Evolutionary conservation across 1,140 invertebrate genomes (phyloP), one percentile per base, ranked within the genome.

Genomic region (Pseudomyrmex cubaensis): DNA sequence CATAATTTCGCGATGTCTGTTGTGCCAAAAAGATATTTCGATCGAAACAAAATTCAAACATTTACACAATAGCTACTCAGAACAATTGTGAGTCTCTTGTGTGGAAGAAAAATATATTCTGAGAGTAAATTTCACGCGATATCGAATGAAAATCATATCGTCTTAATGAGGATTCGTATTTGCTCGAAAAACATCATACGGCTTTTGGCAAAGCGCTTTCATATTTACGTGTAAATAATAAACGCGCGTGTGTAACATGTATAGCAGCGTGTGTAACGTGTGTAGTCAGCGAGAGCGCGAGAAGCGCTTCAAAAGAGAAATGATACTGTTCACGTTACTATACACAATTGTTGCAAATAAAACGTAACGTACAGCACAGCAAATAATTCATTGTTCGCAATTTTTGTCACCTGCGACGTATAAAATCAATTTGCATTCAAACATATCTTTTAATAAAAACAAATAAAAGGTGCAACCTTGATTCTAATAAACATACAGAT

Each of bases 321-420:
- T 44, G 22, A n/a, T 46, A 54, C 35, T 54, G 48, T 35, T 52
- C 22, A 54, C 17, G 48, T 67, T 17, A 56, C 8, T 4, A 13
- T 12, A 20, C 8, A 17, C 62, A 54, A 76, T 64, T 25, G 59
- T 66, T 66, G 25, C 62, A 46, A 77, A 77, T 66, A 77, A 64
- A 66, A 66, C 5, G 35, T 7, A 44, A 13, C 12, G 15, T 22
- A 54, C 35, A 44, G 20, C 52, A 35, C 20, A 20, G 12, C n/a
- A 50, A 75, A 75, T 75, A 75, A 62, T 44, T 1, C 22, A 52
- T 66, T 46, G 8, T 12, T 20, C 7, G 25, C 7, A n/a, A 17
- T n/a, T 7, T 35, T 15, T 54, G 74, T 77, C n/a, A 35, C 35
- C 64, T 52, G 17, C 13, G 5, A 57, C 20, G 35, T 0, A n/a